A percentile compares a stretch with the other conserved stretches of the same genome.
Conservation (phyloP, 2,113 vertebrate genomes). For the Piprites chloris region DNA sequence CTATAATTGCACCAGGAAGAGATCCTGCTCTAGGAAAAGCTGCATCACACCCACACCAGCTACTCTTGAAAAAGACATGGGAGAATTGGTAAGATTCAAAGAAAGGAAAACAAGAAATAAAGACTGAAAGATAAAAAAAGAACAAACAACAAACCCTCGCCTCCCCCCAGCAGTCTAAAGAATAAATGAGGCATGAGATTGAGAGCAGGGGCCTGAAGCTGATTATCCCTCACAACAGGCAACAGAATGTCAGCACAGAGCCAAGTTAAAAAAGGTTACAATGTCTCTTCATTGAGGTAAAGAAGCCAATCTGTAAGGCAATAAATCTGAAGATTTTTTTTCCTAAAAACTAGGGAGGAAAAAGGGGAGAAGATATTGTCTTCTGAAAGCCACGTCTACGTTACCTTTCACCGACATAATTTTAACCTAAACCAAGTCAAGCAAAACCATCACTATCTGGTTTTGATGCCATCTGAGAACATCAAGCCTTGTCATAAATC, state of each 20-base stretch:
- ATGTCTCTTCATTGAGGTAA: not conserved
- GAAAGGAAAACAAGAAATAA: not conserved
- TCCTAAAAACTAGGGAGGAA: not conserved
- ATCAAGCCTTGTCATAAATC: not conserved
- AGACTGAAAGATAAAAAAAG: not conserved
- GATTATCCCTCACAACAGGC: not conserved
- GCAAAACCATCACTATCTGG: not conserved
- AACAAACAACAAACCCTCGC: not conserved
- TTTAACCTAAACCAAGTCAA: not conserved
- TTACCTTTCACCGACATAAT: accelerated
- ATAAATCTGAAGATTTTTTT: not conserved
- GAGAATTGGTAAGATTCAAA: not conserved
- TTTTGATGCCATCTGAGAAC: not conserved
- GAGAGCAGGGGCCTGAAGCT: not conserved
- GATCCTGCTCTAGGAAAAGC: not conserved
- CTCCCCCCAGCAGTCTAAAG: not conserved
- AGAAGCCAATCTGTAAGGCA: not conserved
- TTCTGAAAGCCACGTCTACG: not conserved
- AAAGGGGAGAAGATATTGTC: not conserved
- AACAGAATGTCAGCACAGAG: accelerated
- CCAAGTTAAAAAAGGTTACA: not conserved
- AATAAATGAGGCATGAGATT: not conserved
- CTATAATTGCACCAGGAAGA: not conserved
- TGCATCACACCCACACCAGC: not conserved
- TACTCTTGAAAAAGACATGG: not conserved